These are phyloP conservation scores for Siniperca undulata DNA, from an alignment of 2,797 vertebrate species.

Conservation along the genomic window DNA sequence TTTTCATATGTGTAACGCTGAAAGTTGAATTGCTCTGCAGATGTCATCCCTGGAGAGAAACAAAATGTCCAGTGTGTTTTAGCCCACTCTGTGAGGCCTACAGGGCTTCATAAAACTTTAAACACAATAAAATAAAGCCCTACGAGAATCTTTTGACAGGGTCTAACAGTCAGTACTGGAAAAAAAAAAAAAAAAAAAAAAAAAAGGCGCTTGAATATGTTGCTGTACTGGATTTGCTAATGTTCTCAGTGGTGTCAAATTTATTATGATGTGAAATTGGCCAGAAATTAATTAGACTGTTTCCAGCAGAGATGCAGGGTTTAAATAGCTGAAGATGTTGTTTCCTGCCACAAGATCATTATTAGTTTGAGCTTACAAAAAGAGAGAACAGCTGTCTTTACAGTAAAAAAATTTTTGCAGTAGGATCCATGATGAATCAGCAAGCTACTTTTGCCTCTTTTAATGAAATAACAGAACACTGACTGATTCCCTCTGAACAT, in stretches of 20 bases:
- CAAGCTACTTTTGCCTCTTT: constrained; percentile 1
- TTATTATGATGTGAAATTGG: constrained; percentile 45
- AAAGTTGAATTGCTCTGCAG: constrained; percentile 52
- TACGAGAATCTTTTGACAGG: not conserved
- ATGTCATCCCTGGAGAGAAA: constrained; percentile 37
- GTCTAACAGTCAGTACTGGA: not conserved
- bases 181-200: no score
- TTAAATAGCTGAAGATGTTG: constrained; percentile 17
- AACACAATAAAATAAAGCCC: constrained; percentile 22
- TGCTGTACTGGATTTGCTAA: constrained; percentile 22
- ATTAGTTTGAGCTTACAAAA: not conserved
- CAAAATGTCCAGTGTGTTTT: constrained; percentile 21
- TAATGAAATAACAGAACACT: not conserved
- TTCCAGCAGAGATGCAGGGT: constrained; percentile 33
- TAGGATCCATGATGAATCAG: constrained; percentile 5
- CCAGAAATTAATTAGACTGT: constrained; percentile 32
- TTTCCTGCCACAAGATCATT: not conserved
- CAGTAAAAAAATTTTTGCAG: not conserved
- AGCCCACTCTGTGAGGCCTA: not conserved
- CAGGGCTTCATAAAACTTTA: constrained; percentile 14
- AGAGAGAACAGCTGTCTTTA: not conserved
- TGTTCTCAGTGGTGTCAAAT: constrained; percentile 26
- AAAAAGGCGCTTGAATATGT: constrained; percentile 12
- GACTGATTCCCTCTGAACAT: not conserved
- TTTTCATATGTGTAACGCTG: constrained; percentile 28